A percentile compares a stretch with the other conserved stretches of the same genome.
Conservation (phyloP, 2,888 invertebrate genomes). For the Apomyelois bistriatella region DNA sequence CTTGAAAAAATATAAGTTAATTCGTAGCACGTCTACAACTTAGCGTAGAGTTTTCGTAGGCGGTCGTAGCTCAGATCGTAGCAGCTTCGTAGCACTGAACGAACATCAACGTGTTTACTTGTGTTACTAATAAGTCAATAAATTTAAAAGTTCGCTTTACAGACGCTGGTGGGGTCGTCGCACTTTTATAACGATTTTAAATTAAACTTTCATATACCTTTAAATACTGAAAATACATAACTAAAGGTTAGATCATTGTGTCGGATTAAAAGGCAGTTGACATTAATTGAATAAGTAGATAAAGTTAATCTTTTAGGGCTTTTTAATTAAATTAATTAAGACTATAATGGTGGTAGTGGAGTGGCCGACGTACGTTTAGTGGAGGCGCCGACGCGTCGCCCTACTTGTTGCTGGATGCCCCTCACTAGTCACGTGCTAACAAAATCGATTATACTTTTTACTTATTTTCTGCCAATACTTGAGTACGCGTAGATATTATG, state of each 20-base stretch:
- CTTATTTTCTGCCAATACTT: no score
- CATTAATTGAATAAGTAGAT: conserved; percentile 6
- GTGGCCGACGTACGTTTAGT: conserved; percentile 22
- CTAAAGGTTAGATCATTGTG: no score
- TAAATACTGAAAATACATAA: no score
- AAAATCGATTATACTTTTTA: no score
- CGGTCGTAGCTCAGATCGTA: neutral
- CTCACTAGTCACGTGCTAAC: neutral
- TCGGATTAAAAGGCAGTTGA: neutral
- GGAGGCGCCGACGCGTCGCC: conserved; percentile 59
- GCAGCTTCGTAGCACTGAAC: neutral
- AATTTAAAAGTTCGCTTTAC: neutral
- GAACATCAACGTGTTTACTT: neutral
- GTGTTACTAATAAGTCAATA: neutral
- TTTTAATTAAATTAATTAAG: conserved; percentile 5
- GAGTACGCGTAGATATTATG: no score
- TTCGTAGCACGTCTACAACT: neutral
- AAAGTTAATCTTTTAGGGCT: conserved; percentile 1
- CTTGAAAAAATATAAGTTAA: neutral
- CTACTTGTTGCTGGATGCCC: conserved; percentile 22
- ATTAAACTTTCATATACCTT: no score
- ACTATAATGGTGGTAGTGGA: neutral
- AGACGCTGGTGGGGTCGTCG: neutral
- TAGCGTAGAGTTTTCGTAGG: neutral
- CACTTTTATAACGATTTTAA: neutral